Evolutionary conservation across 1,140 invertebrate species (phyloP).

Genomic region (Uloborus diversus): DNA sequence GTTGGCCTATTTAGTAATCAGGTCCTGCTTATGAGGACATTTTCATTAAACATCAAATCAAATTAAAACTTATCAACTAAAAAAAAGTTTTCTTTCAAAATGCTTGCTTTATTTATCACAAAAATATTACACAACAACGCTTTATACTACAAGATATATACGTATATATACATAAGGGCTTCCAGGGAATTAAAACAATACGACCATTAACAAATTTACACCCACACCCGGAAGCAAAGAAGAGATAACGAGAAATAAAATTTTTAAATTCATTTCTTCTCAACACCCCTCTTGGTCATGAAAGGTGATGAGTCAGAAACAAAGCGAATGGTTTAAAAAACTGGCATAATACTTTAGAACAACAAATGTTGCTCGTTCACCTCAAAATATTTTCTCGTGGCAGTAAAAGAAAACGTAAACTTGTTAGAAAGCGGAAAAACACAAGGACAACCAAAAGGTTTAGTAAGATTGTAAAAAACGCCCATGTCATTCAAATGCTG

Average conservation of each 20-base stretch:
- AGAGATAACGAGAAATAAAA: neutral
- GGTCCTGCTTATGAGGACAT: too few species aligned
- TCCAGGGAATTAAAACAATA: slow-evolving; percentile 34
- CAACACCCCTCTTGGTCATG: neutral
- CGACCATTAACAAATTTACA: slow-evolving; percentile 13
- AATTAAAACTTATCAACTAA: too few species aligned
- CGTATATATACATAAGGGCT: slow-evolving; percentile 55
- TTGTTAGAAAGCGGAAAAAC: neutral
- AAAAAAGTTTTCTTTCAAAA: slow-evolving; percentile 38
- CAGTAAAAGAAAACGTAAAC: neutral
- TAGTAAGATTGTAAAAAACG: neutral
- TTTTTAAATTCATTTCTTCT: neutral
- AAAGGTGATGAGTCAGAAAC: neutral
- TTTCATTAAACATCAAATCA: too few species aligned
- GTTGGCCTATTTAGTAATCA: too few species aligned
- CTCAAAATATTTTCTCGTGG: too few species aligned
- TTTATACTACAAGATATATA: slow-evolving; percentile 50
- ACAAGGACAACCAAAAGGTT: neutral
- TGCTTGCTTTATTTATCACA: slow-evolving; percentile 56
- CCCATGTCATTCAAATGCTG: neutral
- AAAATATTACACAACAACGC: slow-evolving; percentile 34
- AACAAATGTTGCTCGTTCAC: neutral
- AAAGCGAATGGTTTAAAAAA: neutral
- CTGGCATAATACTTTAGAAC: neutral
- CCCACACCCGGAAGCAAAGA: slow-evolving; percentile 15